Evolutionary conservation across 2,888 invertebrate species (phyloP).

Genomic region (Amorpha juglandis): DNA sequence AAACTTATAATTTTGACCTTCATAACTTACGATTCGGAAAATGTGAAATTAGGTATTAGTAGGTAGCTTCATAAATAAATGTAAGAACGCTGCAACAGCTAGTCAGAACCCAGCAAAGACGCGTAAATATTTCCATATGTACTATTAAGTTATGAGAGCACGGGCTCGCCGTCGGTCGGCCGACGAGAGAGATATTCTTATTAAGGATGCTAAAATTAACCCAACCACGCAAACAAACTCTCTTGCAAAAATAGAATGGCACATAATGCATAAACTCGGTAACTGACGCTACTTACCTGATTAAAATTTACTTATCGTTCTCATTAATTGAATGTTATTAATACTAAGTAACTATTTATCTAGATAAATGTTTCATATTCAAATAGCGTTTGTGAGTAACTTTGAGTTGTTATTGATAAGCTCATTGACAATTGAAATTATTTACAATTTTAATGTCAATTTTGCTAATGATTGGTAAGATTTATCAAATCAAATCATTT

Average conservation of each 20-base stretch:
- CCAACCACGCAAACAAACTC: slow-evolving; percentile 73
- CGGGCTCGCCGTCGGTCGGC: slow-evolving; percentile 50
- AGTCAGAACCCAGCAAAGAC: neutral
- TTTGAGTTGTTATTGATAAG: neutral
- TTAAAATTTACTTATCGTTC: slow-evolving; percentile 1
- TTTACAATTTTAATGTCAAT: too few species aligned
- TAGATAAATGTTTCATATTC: too few species aligned
- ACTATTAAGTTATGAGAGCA: slow-evolving; percentile 47
- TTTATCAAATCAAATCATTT: too few species aligned
- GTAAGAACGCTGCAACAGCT: neutral
- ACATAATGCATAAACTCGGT: slow-evolving; percentile 48
- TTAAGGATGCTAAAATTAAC: slow-evolving; percentile 69
- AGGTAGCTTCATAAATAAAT: neutral
- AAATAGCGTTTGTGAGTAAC: neutral
- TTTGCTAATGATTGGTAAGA: too few species aligned
- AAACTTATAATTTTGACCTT: too few species aligned
- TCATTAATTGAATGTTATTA: neutral
- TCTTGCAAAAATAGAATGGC: slow-evolving; percentile 64
- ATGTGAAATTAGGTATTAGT: neutral
- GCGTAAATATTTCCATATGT: slow-evolving; percentile 24
- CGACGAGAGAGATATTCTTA: slow-evolving; percentile 66
- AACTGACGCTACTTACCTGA: slow-evolving; percentile 19
- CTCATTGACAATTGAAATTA: neutral
- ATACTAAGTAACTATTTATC: neutral
- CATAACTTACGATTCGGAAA: neutral